Evolutionary conservation across 2,888 invertebrate species (phyloP).

Genomic region (Agrotis clavis): DNA sequence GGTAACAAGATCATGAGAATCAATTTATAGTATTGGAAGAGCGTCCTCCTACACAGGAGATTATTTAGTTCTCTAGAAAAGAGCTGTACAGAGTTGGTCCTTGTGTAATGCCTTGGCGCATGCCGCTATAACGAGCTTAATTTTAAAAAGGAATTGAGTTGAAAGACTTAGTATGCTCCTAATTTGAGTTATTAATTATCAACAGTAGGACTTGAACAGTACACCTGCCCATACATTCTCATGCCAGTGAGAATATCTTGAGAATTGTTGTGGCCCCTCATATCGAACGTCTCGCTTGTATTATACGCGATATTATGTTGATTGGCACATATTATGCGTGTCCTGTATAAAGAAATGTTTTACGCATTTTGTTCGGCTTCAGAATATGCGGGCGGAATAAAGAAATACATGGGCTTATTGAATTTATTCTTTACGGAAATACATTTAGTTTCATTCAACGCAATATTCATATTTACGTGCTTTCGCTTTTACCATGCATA

Average conservation of each 20-base stretch:
- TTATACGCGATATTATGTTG: constrained; percentile 10
- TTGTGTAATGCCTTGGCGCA: constrained; percentile 17
- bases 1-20: constrained; percentile 30
- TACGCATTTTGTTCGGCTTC: constrained; percentile 26
- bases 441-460: constrained; percentile 23
- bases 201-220: constrained; percentile 1
- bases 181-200: constrained; percentile 11
- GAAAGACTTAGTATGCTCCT: background rate
- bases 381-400: constrained; percentile 46
- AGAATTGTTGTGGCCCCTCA: background rate
- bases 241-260: background rate
- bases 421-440: constrained; percentile 50
- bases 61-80: background rate
- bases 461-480: constrained; percentile 13
- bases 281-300: constrained; percentile 15
- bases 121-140: background rate
- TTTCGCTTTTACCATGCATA: background rate
- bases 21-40: constrained; percentile 6
- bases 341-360: constrained; percentile 20
- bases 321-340: constrained; percentile 38
- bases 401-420: constrained; percentile 37
- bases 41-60: background rate
- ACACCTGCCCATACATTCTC: background rate
- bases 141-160: background rate
- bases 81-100: background rate